A percentile compares a stretch with the other conserved stretches of the same genome.
Conservation (phyloP, 2,888 invertebrate genomes). For the Drosophila sordidapex region DNA sequence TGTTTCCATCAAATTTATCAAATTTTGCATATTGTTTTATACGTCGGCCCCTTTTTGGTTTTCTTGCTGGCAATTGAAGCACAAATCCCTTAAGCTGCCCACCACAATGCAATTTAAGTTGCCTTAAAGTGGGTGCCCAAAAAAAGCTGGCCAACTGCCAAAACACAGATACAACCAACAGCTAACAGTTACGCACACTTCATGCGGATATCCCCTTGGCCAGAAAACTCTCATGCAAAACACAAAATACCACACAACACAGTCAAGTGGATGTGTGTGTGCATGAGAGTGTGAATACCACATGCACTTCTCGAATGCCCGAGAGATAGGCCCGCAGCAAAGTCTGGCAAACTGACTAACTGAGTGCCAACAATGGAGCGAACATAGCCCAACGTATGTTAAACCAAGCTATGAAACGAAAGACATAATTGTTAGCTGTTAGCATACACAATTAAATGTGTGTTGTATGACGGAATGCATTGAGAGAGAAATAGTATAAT, state of each 20-base stretch:
- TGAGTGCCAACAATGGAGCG: not conserved
- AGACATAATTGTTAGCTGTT: conserved; percentile 28
- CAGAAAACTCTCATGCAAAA: conserved; percentile 11
- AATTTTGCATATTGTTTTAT: not conserved
- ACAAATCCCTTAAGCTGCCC: conserved; percentile 15
- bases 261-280: conserved; percentile 6
- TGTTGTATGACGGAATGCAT: not conserved
- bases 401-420: conserved; percentile 17
- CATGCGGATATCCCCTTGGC: conserved; percentile 12
- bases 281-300: conserved; percentile 23
- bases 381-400: conserved; percentile 29
- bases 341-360: conserved; percentile 9
- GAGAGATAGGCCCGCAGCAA: not conserved
- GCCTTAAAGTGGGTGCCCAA: conserved; percentile 3
- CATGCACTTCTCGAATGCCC: conserved; percentile 31
- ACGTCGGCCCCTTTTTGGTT: not conserved
- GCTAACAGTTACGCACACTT: conserved; percentile 9
- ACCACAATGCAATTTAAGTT: conserved; percentile 27
- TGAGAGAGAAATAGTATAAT: not conserved
- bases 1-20: conserved; percentile 12
- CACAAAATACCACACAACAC: not conserved
- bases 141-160: conserved; percentile 11
- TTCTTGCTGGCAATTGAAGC: not conserved
- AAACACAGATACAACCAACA: conserved; percentile 19
- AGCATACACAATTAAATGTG: conserved; percentile 11